Evolutionary conservation across 2,113 vertebrate genomes (phyloP).

Genomic region (Notarius lentiginosus): DNA sequence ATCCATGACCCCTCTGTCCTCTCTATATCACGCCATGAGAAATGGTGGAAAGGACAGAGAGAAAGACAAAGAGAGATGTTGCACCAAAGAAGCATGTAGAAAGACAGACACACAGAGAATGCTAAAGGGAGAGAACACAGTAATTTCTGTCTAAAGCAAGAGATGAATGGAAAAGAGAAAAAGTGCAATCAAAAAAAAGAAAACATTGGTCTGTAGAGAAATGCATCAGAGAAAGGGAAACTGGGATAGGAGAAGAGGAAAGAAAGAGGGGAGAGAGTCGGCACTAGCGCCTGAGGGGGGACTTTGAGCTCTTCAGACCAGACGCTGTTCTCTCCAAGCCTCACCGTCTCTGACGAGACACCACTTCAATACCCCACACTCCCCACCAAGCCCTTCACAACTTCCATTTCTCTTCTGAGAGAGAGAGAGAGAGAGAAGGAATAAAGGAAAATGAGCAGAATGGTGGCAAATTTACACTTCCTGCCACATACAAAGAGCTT

Average conservation of each 20-base stretch:
- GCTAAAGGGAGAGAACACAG: slow-evolving; percentile 16
- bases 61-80: slow-evolving; percentile 10
- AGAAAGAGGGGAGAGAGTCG: slow-evolving; percentile 5
- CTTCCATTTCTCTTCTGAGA: slow-evolving; percentile 7
- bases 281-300: slow-evolving; percentile 3
- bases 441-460: slow-evolving; percentile 1
- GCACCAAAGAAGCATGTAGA: neutral
- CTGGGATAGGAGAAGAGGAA: slow-evolving; percentile 1
- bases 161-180: slow-evolving; percentile 8
- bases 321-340: slow-evolving; percentile 21
- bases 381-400: slow-evolving; percentile 23
- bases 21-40: neutral
- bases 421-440: neutral
- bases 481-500: slow-evolving; percentile 45
- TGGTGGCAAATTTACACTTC: slow-evolving; percentile 29
- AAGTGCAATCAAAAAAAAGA: slow-evolving; percentile 1
- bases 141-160: slow-evolving; percentile 28
- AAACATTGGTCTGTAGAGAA: slow-evolving; percentile 23
- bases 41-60: slow-evolving; percentile 9
- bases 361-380: slow-evolving; percentile 27
- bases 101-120: slow-evolving; percentile 20
- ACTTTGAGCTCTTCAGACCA: slow-evolving; percentile 39
- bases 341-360: slow-evolving; percentile 8
- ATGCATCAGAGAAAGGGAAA: slow-evolving; percentile 19
- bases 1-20: neutral